Evolutionary conservation across 2,797 vertebrate genomes (phyloP).

Genomic region (Channa striata): DNA sequence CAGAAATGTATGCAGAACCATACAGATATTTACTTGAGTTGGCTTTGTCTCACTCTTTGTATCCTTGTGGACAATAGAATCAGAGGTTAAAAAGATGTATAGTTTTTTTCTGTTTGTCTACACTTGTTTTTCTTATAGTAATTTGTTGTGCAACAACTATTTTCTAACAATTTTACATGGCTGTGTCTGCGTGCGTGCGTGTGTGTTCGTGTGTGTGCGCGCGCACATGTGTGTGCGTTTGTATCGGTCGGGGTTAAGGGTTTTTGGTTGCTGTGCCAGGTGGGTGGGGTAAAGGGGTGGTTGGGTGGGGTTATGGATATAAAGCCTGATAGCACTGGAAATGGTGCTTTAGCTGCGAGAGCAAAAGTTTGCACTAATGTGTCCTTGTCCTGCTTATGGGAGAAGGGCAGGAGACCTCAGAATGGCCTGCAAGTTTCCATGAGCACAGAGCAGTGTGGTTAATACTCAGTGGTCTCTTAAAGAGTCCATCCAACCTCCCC

Average conservation of each 20-base stretch:
- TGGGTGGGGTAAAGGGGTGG: slow-evolving; percentile 72
- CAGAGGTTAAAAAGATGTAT: slow-evolving; percentile 73
- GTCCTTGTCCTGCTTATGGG: slow-evolving; percentile 84
- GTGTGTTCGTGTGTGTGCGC: not conserved
- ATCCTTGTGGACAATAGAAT: slow-evolving; percentile 72
- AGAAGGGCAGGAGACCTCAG: slow-evolving; percentile 79
- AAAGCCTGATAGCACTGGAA: slow-evolving; percentile 89
- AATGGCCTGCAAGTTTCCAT: slow-evolving; percentile 82
- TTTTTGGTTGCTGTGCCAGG: slow-evolving; percentile 75
- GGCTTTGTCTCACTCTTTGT: slow-evolving; percentile 71
- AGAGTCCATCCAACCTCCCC: slow-evolving; percentile 73
- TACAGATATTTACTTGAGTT: slow-evolving; percentile 82
- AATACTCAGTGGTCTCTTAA: slow-evolving; percentile 71
- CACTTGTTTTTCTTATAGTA: slow-evolving; percentile 66
- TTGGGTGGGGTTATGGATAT: slow-evolving; percentile 78
- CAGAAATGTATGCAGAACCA: slow-evolving; percentile 73
- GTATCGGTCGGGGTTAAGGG: slow-evolving; percentile 46
- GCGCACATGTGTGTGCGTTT: slow-evolving; percentile 19
- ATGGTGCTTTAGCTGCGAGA: slow-evolving; percentile 87
- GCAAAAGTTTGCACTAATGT: slow-evolving; percentile 89
- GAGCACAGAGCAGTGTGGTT: slow-evolving; percentile 74
- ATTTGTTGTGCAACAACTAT: slow-evolving; percentile 71
- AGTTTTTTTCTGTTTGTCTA: slow-evolving; percentile 60
- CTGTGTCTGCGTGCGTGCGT: slow-evolving; percentile 46
- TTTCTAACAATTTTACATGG: slow-evolving; percentile 70